Percentiles rank a stretch among this genome's conserved stretches.
Conservation (phyloP, 1,140 invertebrate species). For the Microplitis mediator region DNA sequence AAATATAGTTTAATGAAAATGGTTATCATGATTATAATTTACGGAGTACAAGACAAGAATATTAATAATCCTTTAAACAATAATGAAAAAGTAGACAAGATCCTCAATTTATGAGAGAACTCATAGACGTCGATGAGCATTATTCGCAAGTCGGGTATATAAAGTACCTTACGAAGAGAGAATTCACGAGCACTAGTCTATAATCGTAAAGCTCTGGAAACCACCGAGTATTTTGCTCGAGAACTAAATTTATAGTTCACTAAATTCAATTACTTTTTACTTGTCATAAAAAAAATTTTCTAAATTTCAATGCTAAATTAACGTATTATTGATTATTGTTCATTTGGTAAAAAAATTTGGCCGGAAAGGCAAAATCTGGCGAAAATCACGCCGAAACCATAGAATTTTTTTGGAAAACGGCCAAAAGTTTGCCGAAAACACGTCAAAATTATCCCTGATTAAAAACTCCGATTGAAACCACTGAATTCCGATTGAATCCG, state of each 20-base stretch:
- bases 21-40: too few species aligned
- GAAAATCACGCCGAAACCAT: too few species aligned
- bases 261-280: background rate
- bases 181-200: conserved; percentile 5
- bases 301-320: background rate
- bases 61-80: background rate
- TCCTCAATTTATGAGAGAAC: background rate
- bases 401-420: too few species aligned
- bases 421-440: too few species aligned
- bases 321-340: background rate
- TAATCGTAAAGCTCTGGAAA: conserved; percentile 1
- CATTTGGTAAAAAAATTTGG: too few species aligned
- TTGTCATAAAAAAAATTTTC: background rate
- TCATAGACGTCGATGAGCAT: conserved; percentile 8
- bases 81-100: background rate
- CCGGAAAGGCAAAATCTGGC: too few species aligned
- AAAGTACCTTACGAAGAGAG: background rate
- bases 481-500: too few species aligned
- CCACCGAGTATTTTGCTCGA: background rate
- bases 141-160: background rate
- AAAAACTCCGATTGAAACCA: too few species aligned
- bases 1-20: too few species aligned
- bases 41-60: background rate
- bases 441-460: too few species aligned
- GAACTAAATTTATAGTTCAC: background rate